phyloP scores from a whole-genome alignment of 1,140 invertebrate species.

The Trichonephila inaurata region DNA sequence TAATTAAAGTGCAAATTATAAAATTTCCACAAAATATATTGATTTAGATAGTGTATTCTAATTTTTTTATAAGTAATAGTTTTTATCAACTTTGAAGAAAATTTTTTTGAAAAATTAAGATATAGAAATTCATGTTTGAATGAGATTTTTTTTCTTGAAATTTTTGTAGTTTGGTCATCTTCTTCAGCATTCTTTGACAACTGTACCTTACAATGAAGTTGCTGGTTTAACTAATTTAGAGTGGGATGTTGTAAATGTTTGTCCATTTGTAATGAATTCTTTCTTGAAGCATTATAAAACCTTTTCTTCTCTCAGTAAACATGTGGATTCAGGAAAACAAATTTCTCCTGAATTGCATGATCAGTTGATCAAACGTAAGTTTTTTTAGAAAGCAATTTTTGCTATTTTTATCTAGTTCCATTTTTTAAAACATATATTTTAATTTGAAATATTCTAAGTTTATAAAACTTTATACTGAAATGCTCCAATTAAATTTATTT shows the following conservation, averaged over 20 bases:
- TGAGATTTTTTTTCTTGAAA: background rate
- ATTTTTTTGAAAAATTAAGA: too few species aligned
- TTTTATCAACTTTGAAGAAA: background rate
- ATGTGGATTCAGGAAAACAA: slow-evolving; percentile 86
- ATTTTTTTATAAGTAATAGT: slow-evolving; percentile 3
- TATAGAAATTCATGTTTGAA: too few species aligned
- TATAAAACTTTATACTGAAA: too few species aligned
- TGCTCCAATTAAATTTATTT: too few species aligned
- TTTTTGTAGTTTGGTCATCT: slow-evolving; percentile 88
- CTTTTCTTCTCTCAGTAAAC: slow-evolving; percentile 86
- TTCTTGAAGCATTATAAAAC: slow-evolving; percentile 89
- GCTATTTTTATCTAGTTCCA: too few species aligned
- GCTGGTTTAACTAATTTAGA: slow-evolving; percentile 92
- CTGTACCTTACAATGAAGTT: slow-evolving; percentile 90
- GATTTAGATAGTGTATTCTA: background rate
- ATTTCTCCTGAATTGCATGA: slow-evolving; percentile 86
- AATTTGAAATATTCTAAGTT: too few species aligned
- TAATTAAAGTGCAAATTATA: too few species aligned
- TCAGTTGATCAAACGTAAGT: slow-evolving; percentile 83
- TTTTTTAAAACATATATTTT: too few species aligned
- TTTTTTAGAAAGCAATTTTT: background rate
- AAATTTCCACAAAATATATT: too few species aligned
- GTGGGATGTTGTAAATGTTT: slow-evolving; percentile 93
- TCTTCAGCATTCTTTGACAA: slow-evolving; percentile 90
- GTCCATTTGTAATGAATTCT: slow-evolving; percentile 89